Percentiles rank a stretch among this genome's conserved stretches.
Evolutionary conservation across 2,113 vertebrate genomes (phyloP).

Genomic region (Struthidea cinerea): DNA sequence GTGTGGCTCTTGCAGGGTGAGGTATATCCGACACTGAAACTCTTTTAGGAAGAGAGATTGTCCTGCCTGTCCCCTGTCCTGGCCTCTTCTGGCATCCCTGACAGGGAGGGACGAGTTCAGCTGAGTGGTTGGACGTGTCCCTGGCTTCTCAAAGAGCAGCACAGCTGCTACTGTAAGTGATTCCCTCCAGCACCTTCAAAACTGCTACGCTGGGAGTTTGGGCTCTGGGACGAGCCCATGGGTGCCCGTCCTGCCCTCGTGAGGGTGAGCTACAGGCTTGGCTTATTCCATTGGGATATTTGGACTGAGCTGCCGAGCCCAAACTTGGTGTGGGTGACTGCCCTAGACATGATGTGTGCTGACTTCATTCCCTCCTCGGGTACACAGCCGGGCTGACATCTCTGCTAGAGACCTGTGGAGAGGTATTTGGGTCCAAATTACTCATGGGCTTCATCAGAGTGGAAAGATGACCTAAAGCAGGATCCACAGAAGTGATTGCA

Average conservation of each 20-base stretch:
- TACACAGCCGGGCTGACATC: neutral
- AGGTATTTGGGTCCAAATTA: neutral
- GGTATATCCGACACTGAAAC: rapidly evolving
- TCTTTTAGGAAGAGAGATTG: neutral
- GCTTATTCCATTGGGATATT: rapidly evolving
- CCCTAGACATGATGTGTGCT: neutral
- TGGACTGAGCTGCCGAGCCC: neutral
- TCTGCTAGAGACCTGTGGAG: neutral
- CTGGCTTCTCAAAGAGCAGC: neutral
- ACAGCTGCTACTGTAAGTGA: constrained; percentile 24
- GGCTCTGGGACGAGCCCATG: rapidly evolving
- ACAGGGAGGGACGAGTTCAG: neutral
- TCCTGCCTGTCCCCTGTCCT: neutral
- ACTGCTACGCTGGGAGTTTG: neutral
- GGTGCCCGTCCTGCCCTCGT: rapidly evolving
- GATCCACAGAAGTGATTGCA: constrained; percentile 48
- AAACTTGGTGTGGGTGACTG: neutral
- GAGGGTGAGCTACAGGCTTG: neutral
- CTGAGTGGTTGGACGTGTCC: neutral
- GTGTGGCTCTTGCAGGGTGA: neutral
- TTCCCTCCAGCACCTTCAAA: neutral
- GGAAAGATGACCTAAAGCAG: constrained; percentile 60
- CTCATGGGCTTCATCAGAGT: constrained; percentile 21
- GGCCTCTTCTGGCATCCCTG: neutral
- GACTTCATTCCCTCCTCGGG: neutral